phyloP scores from a whole-genome alignment of 2,888 invertebrate species.

The Scaptomyza tumidula region DNA sequence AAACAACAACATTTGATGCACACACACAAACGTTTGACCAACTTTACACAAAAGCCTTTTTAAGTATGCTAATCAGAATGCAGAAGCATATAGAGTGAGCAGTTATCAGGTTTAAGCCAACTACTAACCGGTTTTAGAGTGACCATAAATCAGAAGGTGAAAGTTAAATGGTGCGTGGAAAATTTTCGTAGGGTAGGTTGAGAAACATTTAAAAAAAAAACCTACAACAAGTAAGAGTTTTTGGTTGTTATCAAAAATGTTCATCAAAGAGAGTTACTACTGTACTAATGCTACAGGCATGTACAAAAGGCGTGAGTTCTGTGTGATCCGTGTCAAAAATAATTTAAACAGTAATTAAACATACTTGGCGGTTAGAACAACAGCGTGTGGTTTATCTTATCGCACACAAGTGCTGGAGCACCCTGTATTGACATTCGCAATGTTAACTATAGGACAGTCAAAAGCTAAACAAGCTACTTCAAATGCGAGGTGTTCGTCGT shows the following conservation, averaged over 20 bases:
- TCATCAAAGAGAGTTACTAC: constrained; percentile 9
- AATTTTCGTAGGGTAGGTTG: constrained; percentile 59
- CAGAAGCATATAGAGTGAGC: constrained; percentile 25
- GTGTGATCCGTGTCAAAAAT: constrained; percentile 27
- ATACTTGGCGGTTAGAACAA: constrained; percentile 15
- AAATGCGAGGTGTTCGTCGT: constrained; percentile 32
- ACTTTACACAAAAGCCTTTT: constrained; percentile 35
- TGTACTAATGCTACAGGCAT: constrained; percentile 35
- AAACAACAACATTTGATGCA: constrained; percentile 28
- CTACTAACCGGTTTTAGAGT: constrained; percentile 35
- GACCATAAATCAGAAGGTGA: constrained; percentile 47
- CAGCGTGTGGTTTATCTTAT: constrained; percentile 67
- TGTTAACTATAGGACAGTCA: constrained; percentile 71
- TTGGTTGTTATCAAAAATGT: neutral
- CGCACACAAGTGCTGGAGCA: constrained; percentile 41
- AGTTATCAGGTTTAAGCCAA: constrained; percentile 29
- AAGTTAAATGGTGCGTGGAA: constrained; percentile 41
- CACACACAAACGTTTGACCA: neutral
- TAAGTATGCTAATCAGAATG: constrained; percentile 55
- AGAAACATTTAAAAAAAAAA: constrained; percentile 12
- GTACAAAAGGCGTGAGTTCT: constrained; percentile 36
- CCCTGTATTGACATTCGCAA: constrained; percentile 65
- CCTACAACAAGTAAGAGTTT: constrained; percentile 5
- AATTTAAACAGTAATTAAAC: constrained; percentile 39
- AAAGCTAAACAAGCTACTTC: constrained; percentile 29